Evolutionary conservation across 2,113 vertebrate species (phyloP), one percentile per base, ranked within the genome.

Genomic region (Solea solea): DNA sequence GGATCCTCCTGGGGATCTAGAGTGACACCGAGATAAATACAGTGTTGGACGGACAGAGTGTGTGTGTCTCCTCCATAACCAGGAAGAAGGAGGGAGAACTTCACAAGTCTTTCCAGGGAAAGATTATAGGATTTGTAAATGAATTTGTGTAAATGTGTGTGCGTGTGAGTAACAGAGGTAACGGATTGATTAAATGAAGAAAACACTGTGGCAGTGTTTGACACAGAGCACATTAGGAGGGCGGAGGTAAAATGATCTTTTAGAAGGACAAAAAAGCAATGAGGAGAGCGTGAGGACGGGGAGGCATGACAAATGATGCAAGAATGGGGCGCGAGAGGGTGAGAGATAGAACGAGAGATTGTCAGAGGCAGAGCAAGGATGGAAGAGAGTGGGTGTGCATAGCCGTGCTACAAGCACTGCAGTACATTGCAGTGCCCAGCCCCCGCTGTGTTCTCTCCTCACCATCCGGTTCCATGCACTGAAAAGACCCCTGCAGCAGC

Each of bases 381-480:
- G 86, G 83, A 67, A 76, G 86, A 69, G 89, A 89, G 91, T 90
- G 91, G 88, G 90, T 88, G 91, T 92, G 90, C 85, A 72, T 80
- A 67, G 76, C 86, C 48, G 86, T 81, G 91, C 87, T 74, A 64
- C 80, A 74, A 90, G 89, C 88, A 91, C 91, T 92, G 91, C 91
- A 91, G 91, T 84, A 91, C 90, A 89, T 91, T 92, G 91, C 90
- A 39, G 91, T 90, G 91, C 91, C 91, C 91, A 92, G 91, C 91
- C 91, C 91, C 89, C 87, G 90, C 90, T 87, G 91, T 40, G 89
- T 83, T 80, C 88, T 89, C 81, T 81, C 86, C 77, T 90, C 81
- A 73, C 88, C 89, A 88, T 90, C 90, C 89, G 89, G 81, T 71
- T 86, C 78, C 90, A 88, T 91, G 90, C 81, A 81, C 85, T 76